Evolutionary conservation across 2,888 invertebrate genomes (phyloP).

Genomic region (Linnaemya tessellans): DNA sequence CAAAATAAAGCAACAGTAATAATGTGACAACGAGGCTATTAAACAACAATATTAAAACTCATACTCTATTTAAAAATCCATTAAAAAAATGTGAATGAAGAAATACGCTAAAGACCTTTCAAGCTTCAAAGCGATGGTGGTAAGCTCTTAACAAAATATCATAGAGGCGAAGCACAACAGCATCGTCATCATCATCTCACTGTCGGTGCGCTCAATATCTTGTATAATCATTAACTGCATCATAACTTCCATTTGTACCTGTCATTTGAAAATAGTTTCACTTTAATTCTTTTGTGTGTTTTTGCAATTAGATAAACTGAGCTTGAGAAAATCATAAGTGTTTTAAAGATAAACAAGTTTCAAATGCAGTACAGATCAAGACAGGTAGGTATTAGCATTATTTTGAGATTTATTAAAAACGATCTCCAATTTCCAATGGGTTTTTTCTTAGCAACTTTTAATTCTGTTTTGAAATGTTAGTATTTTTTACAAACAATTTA

Average conservation of each 20-base stretch:
- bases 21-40: constrained; percentile 66
- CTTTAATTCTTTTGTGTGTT: constrained; percentile 59
- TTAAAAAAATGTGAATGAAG: constrained; percentile 2
- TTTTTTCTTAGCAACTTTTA: too few species aligned
- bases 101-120: constrained; percentile 20
- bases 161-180: constrained; percentile 71
- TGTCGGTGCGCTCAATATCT: constrained; percentile 23
- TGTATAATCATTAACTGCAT: constrained; percentile 59
- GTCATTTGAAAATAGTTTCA: constrained; percentile 77
- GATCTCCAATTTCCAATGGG: too few species aligned
- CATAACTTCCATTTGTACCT: constrained; percentile 78
- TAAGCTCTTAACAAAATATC: constrained; percentile 79
- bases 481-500: too few species aligned
- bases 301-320: not conserved
- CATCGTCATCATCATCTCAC: constrained; percentile 16
- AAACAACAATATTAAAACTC: constrained; percentile 46
- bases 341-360: too few species aligned
- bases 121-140: constrained; percentile 63
- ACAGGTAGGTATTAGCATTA: too few species aligned
- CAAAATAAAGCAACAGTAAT: constrained; percentile 62
- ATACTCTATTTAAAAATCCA: constrained; percentile 64
- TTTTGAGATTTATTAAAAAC: too few species aligned
- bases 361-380: not conserved
- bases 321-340: not conserved
- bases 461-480: too few species aligned